Percentiles rank a stretch among this genome's conserved stretches.
phyloP scores from a whole-genome alignment of 1,140 invertebrate species.

The Calephelis virginiensis region DNA sequence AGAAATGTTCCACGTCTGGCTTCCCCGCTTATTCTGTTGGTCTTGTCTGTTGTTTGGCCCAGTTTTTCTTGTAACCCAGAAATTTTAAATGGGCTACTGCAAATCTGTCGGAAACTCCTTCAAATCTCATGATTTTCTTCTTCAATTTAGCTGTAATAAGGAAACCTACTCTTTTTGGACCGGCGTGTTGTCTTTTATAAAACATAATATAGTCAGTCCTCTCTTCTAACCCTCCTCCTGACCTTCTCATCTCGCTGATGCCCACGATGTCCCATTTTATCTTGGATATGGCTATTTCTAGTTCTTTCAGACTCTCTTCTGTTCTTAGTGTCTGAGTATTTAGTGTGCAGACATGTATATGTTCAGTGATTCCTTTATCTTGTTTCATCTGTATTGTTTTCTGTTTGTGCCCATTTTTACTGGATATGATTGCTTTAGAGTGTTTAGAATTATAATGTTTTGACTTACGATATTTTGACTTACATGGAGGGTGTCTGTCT shows the following conservation, averaged over 20 bases:
- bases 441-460: background rate
- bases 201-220: background rate
- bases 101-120: background rate
- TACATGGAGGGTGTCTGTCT: background rate
- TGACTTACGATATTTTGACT: no score
- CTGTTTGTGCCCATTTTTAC: background rate
- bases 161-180: background rate
- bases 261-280: conserved; percentile 30
- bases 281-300: conserved; percentile 26
- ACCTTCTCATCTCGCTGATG: conserved; percentile 26
- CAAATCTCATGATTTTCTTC: background rate
- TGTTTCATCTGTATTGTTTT: background rate
- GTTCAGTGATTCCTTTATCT: background rate
- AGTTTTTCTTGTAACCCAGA: background rate
- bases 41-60: no score
- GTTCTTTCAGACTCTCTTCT: conserved; percentile 22
- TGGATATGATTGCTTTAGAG: background rate
- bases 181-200: background rate
- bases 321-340: conserved; percentile 25
- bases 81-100: background rate
- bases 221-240: conserved; percentile 25
- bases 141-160: background rate
- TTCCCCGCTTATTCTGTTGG: background rate
- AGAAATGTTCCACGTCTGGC: background rate
- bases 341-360: background rate